A percentile compares a stretch with the other conserved stretches of the same genome.
Conservation (phyloP, 2,113 vertebrate species). For the Cettia cetti region DNA sequence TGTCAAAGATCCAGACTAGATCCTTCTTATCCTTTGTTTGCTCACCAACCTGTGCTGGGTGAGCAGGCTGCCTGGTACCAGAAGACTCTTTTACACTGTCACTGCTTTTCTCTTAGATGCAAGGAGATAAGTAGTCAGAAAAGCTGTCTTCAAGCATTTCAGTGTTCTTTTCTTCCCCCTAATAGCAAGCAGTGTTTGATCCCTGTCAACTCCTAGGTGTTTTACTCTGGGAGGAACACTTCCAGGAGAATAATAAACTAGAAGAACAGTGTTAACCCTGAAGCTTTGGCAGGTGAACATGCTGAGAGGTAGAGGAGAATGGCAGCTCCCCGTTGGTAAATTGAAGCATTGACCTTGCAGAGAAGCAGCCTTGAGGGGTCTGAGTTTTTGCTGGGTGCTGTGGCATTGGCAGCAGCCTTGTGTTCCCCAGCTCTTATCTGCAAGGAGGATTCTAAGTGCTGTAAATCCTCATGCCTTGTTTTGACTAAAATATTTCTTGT, state of each 20-base stretch:
- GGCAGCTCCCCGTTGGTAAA: not conserved
- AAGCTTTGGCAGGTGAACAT: constrained; percentile 3
- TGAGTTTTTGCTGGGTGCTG: not conserved
- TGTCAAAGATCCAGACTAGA: constrained; percentile 19
- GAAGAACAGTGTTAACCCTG: not conserved
- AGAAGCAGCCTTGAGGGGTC: not conserved
- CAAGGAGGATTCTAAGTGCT: not conserved
- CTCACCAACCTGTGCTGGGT: not conserved
- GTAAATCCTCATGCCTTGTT: not conserved
- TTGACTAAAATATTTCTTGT: not conserved
- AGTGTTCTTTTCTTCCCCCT: not conserved
- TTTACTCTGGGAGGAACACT: not conserved
- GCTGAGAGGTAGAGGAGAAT: not conserved
- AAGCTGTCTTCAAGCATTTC: not conserved
- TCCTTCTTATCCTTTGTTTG: constrained; percentile 15
- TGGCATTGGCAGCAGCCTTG: not conserved
- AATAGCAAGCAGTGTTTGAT: not conserved
- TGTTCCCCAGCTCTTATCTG: not conserved
- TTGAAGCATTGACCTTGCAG: not conserved
- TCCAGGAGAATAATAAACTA: constrained; percentile 21
- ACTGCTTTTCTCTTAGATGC: not conserved
- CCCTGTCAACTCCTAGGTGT: not conserved
- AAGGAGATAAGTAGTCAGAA: not conserved
- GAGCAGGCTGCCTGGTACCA: not conserved
- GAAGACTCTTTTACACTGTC: not conserved